Evolutionary conservation across 2,888 invertebrate species (phyloP), one percentile per base, ranked within the genome.

Genomic region (Chouioia cunea): DNA sequence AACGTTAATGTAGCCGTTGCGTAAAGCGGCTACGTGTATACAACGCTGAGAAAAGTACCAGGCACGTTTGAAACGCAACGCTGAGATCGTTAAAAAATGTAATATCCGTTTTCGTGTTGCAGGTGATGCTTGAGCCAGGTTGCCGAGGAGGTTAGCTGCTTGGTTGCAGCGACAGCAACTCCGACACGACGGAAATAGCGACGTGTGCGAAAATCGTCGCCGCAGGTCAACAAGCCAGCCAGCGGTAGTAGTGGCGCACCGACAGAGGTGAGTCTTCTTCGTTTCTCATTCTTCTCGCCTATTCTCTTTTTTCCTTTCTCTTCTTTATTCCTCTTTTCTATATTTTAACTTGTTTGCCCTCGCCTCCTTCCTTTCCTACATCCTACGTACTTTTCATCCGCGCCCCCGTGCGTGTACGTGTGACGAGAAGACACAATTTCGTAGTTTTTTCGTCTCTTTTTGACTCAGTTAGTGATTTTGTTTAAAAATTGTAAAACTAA

Each of bases 231-330:
- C 79, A 78, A 82, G 78, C 81, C 81, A 79, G 80, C 79, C 84
- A 83, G 83, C 81, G 84, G 84, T 85, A 83, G 84, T 85, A 82
- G 84, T 82, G 84, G 84, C 82, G 81, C 81, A 84, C 80, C 81
- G 82, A 83, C 82, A 79, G 79, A 83, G 84, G 85, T 85, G 75
- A 82, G 80, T 75, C 73, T 64, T 60, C n/a, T 50, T 56, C 23
- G 47, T 64, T 48, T 54, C 62, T 66, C 8, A 15, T 12, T 54
- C 23, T 59, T n/a, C 27, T 48, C 18, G 20, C 56, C 16, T 6
- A 16, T 57, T 65, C 65, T 65, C 59, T 36, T 50, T 46, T 15
- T 47, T 23, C 47, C 16, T 27, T 57, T 54, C 54, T 16, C 16
- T 16, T 43, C 20, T 22, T 23, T 4, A 16, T 65, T 12, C 27